These are phyloP conservation scores for Drosophila mimica DNA, from an alignment of 2,888 invertebrate genomes.

Conservation along the genomic window DNA sequence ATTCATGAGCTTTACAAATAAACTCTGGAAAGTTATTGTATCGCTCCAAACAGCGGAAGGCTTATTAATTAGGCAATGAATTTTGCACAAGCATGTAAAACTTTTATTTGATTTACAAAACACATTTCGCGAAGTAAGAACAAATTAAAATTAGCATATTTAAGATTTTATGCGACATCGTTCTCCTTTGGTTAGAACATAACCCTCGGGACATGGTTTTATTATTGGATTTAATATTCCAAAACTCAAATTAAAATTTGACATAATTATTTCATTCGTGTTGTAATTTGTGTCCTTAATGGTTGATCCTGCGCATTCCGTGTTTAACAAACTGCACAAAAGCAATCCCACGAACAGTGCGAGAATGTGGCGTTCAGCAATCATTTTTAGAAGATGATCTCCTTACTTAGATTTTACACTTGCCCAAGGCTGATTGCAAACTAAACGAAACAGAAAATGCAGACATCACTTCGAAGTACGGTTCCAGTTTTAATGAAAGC, in stretches of 20 bases:
- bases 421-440: constrained; percentile 13
- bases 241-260: too few relatives aligned
- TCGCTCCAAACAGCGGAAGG: background rate
- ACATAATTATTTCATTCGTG: too few relatives aligned
- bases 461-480: background rate
- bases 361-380: background rate
- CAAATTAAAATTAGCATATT: background rate
- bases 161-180: constrained; percentile 50
- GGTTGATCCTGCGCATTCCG: background rate
- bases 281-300: background rate
- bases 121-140: background rate
- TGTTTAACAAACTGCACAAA: constrained; percentile 21
- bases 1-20: constrained; percentile 27
- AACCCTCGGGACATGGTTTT: constrained; percentile 45
- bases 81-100: background rate
- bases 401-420: constrained; percentile 7
- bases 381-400: constrained; percentile 16
- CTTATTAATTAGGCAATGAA: constrained; percentile 6
- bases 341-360: constrained; percentile 24
- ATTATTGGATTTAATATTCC: too few relatives aligned
- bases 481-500: constrained; percentile 15
- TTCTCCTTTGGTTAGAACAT: constrained; percentile 3
- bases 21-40: constrained; percentile 2
- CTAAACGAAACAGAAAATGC: constrained; percentile 22
- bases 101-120: constrained; percentile 7